Evolutionary conservation across 2,113 vertebrate genomes (phyloP), one percentile per base, ranked within the genome.

Genomic region (Spea bombifrons): DNA sequence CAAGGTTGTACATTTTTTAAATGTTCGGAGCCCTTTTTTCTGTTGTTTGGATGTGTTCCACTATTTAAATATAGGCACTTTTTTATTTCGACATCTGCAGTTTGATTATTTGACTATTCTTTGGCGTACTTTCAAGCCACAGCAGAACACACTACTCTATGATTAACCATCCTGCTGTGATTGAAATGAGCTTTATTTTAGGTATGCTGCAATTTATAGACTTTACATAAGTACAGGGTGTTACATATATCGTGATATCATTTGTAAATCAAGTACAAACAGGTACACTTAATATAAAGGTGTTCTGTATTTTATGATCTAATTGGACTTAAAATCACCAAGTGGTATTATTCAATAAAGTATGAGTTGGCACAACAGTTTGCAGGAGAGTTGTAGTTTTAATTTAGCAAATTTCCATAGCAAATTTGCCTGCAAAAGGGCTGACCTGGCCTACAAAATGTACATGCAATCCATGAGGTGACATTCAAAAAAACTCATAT

Each of bases 61-160:
- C 86, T 86, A 84, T 88, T 90, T 90, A 90, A 88, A 89, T 89
- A 84, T 83, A 87, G 91, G 90, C 87, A 66, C 86, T 87, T 86
- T 86, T 87, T 86, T 89, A 83, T 89, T 78, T 85, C 83, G 82
- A 87, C 87, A 91, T 90, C 88, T 90, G 91, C 86, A 90, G 86
- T 90, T 90, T 91, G 91, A 90, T 93, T 91, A 88, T 92, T 91
- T 91, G 89, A 90, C 89, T 91, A 86, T 92, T 91, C 86, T 86
- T 81, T 92, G 91, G 91, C 90, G 87, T 85, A 78, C 5, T 4
- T 82, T 90, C 90, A 92, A 90, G 89, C 89, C 90, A 86, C 88
- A 83, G 89, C 84, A 87, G 88, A 91, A 86, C 84, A 84, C 83
- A 75, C 90, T 84, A 83, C 86, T 82, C 84, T 83, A 84, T 86